Percentiles rank a stretch among this genome's conserved stretches.
These are phyloP conservation scores for Lasioglossum baleicum DNA, from an alignment of 1,140 invertebrate genomes.

Conservation along the genomic window DNA sequence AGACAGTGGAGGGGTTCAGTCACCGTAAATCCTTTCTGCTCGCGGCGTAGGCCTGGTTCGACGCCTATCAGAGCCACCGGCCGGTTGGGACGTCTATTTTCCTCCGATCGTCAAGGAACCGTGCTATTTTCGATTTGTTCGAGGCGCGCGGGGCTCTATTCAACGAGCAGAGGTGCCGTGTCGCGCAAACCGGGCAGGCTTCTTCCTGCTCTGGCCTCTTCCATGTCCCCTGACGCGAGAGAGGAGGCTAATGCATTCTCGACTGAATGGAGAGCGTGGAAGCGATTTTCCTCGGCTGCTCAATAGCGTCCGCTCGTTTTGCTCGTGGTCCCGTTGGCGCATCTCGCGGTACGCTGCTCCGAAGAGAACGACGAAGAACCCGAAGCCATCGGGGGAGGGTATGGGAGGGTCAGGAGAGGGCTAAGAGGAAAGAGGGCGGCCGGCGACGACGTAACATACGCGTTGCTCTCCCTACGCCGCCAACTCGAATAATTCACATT, in stretches of 20 bases:
- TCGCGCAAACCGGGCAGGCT: slow-evolving; percentile 7
- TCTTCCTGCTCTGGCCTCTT: slow-evolving; percentile 26
- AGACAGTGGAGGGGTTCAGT: background rate
- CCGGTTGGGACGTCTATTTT: slow-evolving; percentile 26
- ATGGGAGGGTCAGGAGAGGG: slow-evolving; percentile 4
- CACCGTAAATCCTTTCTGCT: slow-evolving; percentile 21
- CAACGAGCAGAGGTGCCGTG: background rate
- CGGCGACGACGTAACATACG: slow-evolving; percentile 56
- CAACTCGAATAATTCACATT: slow-evolving; percentile 80
- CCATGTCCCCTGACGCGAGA: slow-evolving; percentile 3
- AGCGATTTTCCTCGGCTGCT: slow-evolving; percentile 46
- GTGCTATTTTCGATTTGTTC: slow-evolving; percentile 47
- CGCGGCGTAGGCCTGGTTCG: background rate
- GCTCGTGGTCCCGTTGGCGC: slow-evolving; percentile 31
- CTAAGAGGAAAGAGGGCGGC: slow-evolving; percentile 35
- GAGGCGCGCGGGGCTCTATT: slow-evolving; percentile 10
- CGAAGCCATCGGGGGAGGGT: too few species aligned
- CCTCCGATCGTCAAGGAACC: slow-evolving; percentile 32
- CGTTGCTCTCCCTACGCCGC: slow-evolving; percentile 71
- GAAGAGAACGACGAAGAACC: background rate
- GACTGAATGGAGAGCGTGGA: slow-evolving; percentile 53
- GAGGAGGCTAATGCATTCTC: slow-evolving; percentile 36
- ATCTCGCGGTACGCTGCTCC: slow-evolving; percentile 2
- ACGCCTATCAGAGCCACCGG: slow-evolving; percentile 5
- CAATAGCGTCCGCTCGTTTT: slow-evolving; percentile 53